Conservation (phyloP, 2,113 vertebrate genomes). For the Piaya cayana region DNA sequence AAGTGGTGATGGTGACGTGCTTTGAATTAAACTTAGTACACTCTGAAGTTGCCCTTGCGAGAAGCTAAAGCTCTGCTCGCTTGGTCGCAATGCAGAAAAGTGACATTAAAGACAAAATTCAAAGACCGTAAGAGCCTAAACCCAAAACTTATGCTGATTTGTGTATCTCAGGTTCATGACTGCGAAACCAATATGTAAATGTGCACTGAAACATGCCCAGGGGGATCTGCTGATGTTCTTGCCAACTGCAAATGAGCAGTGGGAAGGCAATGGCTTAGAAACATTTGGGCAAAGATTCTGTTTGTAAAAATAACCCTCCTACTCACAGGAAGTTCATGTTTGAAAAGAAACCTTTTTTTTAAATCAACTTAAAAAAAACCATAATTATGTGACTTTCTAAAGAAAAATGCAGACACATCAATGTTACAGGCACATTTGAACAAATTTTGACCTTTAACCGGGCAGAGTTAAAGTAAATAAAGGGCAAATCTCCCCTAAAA, state of each 20-base stretch:
- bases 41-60: neutral
- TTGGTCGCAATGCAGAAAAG: neutral
- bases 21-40: neutral
- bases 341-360: neutral
- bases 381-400: neutral
- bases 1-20: too few relatives aligned
- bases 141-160: neutral
- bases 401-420: neutral
- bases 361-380: neutral
- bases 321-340: neutral
- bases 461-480: neutral
- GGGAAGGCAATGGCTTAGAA: neutral
- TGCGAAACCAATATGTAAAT: neutral
- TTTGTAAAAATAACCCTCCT: neutral
- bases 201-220: neutral
- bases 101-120: neutral
- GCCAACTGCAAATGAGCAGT: neutral
- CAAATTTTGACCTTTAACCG: neutral
- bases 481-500: constrained; percentile 41
- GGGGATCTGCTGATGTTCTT: neutral
- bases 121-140: neutral
- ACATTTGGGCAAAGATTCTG: neutral
- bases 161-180: neutral
- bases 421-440: neutral
- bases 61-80: neutral